Evolutionary conservation across 2,113 vertebrate species (phyloP), one percentile per base, ranked within the genome.

Genomic region (Casuarius casuarius): DNA sequence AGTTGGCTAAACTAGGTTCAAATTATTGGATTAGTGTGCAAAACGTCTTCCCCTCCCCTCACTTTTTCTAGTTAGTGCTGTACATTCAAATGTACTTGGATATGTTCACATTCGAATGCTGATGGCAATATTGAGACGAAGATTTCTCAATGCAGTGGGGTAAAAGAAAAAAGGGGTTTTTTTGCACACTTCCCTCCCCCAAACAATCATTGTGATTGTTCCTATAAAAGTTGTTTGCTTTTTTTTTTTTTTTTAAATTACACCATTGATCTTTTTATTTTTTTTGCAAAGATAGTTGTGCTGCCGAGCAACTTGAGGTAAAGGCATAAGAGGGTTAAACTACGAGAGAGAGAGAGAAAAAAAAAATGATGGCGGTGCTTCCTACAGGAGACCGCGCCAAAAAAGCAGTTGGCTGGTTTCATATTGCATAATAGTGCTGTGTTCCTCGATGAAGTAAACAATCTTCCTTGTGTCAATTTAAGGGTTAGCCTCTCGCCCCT

Each of bases 391-490:
- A 97, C 98, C 91, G 97, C 97, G 96, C 94, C 97, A 96, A 95
- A 96, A 97, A 98, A 98, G 98, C 98, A 97, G 98, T 99, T 99
- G 99, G 99, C 99, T 99, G 99, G 99, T 99, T 99, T 98, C 98
- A 98, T 99, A 99, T 99, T 99, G 99, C 99, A 99, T 99, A 99
- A 99, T 98, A 99, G 99, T 99, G 98, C 99, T 97, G 98, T 98
- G 98, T 99, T 98, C 98, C 97, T 99, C 87, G 94, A 97, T 98
- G 97, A 98, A 98, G 98, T 98, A 98, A 98, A 98, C 98, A 97
- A 97, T 98, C 98, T 95, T 98, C 97, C 97, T 97, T 42, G 92
- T 72, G 89, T 97, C 97, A 97, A 96, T 95, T 95, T 96, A 97
- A 98, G 97, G 97, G 98, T 97, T 95, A 97, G 97, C 97, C 97